A percentile compares a stretch with the other conserved stretches of the same genome.
phyloP scores from a whole-genome alignment of 2,113 vertebrate genomes.

The Rhinolophus sinicus region DNA sequence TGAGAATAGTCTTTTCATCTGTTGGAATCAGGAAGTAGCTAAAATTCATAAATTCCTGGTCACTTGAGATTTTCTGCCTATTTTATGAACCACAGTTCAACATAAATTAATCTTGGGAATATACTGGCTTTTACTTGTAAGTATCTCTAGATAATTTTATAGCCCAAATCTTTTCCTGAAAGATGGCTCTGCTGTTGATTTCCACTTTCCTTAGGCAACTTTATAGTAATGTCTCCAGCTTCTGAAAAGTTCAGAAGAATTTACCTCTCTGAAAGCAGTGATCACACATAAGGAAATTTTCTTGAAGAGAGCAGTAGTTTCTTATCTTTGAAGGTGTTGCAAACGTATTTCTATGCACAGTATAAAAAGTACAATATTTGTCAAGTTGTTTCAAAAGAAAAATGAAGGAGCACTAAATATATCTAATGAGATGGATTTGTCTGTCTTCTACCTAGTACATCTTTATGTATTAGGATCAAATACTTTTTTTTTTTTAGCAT shows the following conservation, averaged over 20 bases:
- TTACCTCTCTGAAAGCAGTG: neutral
- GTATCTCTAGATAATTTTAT: constrained; percentile 18
- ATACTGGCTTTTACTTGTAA: neutral
- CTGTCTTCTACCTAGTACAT: neutral
- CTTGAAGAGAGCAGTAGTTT: neutral
- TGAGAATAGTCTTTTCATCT: constrained; percentile 19
- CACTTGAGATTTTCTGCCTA: constrained; percentile 42
- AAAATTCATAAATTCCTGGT: neutral
- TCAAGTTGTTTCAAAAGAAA: constrained; percentile 33
- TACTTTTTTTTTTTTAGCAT: neutral
- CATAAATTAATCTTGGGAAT: constrained; percentile 45
- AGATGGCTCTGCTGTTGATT: neutral
- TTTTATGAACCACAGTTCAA: constrained; percentile 37
- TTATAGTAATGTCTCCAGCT: neutral
- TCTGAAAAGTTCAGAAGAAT: neutral
- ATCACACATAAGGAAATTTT: neutral
- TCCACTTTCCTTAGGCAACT: neutral
- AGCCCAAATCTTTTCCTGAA: neutral
- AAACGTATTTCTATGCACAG: constrained; percentile 40
- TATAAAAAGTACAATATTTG: constrained; percentile 38
- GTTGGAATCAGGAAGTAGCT: neutral
- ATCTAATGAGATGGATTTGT: neutral
- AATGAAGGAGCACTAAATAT: neutral
- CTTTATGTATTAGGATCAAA: neutral
- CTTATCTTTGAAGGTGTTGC: neutral